phyloP scores from a whole-genome alignment of 2,888 invertebrate species.

The Colletes collaris region DNA sequence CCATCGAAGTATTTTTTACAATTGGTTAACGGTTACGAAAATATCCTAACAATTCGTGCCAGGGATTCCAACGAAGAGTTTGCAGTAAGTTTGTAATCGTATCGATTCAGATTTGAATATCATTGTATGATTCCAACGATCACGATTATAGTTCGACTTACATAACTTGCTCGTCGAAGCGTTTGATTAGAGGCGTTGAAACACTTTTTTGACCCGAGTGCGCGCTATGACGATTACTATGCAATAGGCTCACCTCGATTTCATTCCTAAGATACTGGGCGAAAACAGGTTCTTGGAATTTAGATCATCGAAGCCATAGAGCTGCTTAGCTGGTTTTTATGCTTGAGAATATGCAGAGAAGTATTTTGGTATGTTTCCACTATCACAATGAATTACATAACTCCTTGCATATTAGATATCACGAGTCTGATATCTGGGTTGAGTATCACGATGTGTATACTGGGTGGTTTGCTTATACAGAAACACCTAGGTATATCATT shows the following conservation, averaged over 20 bases:
- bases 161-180: background rate
- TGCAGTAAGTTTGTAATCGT: too few relatives aligned
- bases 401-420: background rate
- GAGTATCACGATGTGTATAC: too few relatives aligned
- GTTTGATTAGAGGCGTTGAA: too few relatives aligned
- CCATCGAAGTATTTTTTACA: too few relatives aligned
- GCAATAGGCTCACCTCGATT: conserved; percentile 20
- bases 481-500: too few relatives aligned
- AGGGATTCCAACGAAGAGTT: too few relatives aligned
- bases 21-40: too few relatives aligned
- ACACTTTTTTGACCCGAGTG: background rate
- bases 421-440: too few relatives aligned
- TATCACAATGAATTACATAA: conserved; percentile 5
- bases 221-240: conserved; percentile 7
- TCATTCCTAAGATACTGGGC: conserved; percentile 13
- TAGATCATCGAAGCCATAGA: conserved; percentile 28
- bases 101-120: too few relatives aligned
- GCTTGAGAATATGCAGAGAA: background rate
- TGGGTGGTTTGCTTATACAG: too few relatives aligned
- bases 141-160: background rate
- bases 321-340: conserved; percentile 11
- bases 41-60: too few relatives aligned
- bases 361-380: background rate
- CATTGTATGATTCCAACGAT: too few relatives aligned
- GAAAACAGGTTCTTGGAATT: conserved; percentile 36